phyloP scores from a whole-genome alignment of 2,797 vertebrate species.

The Melopsittacus undulatus region DNA sequence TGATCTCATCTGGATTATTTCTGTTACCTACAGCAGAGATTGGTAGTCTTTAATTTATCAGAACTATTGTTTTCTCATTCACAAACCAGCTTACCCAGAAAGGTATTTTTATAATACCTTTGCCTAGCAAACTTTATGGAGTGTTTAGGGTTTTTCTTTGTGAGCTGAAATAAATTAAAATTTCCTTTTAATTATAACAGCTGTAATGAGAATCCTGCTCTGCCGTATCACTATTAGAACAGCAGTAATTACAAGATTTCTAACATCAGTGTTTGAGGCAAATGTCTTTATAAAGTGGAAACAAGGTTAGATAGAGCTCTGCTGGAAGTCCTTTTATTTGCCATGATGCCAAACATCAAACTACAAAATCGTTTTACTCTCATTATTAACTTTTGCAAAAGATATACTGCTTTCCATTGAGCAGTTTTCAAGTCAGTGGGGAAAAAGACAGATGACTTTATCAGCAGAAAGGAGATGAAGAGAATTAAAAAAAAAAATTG shows the following conservation, averaged over 20 bases:
- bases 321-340: slow-evolving; percentile 46
- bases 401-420: background rate
- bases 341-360: background rate
- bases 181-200: background rate
- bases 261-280: background rate
- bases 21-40: background rate
- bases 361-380: slow-evolving; percentile 13
- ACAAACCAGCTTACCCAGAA: background rate
- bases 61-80: background rate
- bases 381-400: slow-evolving; percentile 26
- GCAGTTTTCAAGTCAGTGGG: slow-evolving; percentile 5
- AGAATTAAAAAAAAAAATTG: slow-evolving; percentile 39
- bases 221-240: background rate
- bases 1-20: background rate
- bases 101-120: background rate
- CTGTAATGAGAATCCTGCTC: background rate
- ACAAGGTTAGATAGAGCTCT: background rate
- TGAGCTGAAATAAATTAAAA: background rate
- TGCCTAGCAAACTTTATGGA: background rate
- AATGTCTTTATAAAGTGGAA: slow-evolving; percentile 11
- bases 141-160: background rate
- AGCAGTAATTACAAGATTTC: slow-evolving; percentile 10
- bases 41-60: background rate
- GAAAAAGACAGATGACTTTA: slow-evolving; percentile 30
- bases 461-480: slow-evolving; percentile 18